phyloP scores from a whole-genome alignment of 2,113 vertebrate genomes.

The Oryctolagus cuniculus region mOryCun1.1 NC_091438.1:139868501-139869000 shows the following conservation, averaged over 20 bases:
- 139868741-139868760: slow-evolving; percentile 82
- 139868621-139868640: slow-evolving; percentile 16
- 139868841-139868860: slow-evolving; percentile 81
- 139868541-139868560: too few relatives aligned
- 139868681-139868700: neutral
- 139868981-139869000: slow-evolving; percentile 81
- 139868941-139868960: slow-evolving; percentile 67
- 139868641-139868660: slow-evolving; percentile 64
- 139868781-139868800: slow-evolving; percentile 88
- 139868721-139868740: slow-evolving; percentile 68
- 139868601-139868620: too few relatives aligned
- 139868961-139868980: slow-evolving; percentile 69
- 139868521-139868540: too few relatives aligned
- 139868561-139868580: too few relatives aligned
- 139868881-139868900: slow-evolving; percentile 67
- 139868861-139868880: slow-evolving; percentile 83
- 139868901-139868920: slow-evolving; percentile 78
- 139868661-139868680: slow-evolving; percentile 47
- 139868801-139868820: slow-evolving; percentile 86
- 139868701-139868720: neutral
- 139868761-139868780: slow-evolving; percentile 90
- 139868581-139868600: too few relatives aligned
- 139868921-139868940: slow-evolving; percentile 82
- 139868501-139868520: too few relatives aligned
- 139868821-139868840: slow-evolving; percentile 84